A percentile compares a stretch with the other conserved stretches of the same genome.
Conservation (phyloP, 2,888 invertebrate species). For the Desoria tigrina region DNA sequence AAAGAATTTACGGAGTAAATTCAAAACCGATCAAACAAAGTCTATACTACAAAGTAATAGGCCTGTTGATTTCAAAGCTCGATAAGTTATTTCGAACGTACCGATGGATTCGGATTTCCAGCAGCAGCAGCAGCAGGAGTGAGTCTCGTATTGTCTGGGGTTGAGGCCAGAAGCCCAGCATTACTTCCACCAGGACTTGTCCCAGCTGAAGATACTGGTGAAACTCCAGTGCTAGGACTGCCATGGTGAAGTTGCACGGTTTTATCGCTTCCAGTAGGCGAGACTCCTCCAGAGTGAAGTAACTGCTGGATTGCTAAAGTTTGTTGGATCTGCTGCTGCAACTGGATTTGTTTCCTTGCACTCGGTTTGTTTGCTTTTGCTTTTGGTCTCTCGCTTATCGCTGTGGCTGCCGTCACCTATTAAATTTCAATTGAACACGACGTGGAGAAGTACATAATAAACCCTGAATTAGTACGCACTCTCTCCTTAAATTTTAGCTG, state of each 20-base stretch:
- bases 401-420: slow-evolving; percentile 60
- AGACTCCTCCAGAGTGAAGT: slow-evolving; percentile 56
- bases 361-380: slow-evolving; percentile 62
- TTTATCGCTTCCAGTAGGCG: slow-evolving; percentile 6
- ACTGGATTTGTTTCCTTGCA: slow-evolving; percentile 56
- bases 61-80: too few species aligned
- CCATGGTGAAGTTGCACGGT: not conserved
- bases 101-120: slow-evolving; percentile 19
- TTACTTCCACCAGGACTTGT: slow-evolving; percentile 12
- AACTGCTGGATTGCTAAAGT: slow-evolving; percentile 60
- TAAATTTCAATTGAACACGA: slow-evolving; percentile 3
- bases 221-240: slow-evolving; percentile 1
- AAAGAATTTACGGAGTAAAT: too few species aligned
- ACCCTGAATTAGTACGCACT: too few species aligned
- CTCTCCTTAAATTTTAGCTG: too few species aligned
- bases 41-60: too few species aligned
- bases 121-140: slow-evolving; percentile 1
- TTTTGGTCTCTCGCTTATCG: slow-evolving; percentile 80
- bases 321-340: slow-evolving; percentile 58
- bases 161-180: slow-evolving; percentile 14
- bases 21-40: too few species aligned
- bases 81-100: not conserved
- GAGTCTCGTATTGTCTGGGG: not conserved
- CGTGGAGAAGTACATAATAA: not conserved
- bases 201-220: slow-evolving; percentile 12